A percentile compares a stretch with the other conserved stretches of the same genome.
Conservation (phyloP, 2,797 vertebrate genomes). For the Eleutherodactylus coqui region DNA sequence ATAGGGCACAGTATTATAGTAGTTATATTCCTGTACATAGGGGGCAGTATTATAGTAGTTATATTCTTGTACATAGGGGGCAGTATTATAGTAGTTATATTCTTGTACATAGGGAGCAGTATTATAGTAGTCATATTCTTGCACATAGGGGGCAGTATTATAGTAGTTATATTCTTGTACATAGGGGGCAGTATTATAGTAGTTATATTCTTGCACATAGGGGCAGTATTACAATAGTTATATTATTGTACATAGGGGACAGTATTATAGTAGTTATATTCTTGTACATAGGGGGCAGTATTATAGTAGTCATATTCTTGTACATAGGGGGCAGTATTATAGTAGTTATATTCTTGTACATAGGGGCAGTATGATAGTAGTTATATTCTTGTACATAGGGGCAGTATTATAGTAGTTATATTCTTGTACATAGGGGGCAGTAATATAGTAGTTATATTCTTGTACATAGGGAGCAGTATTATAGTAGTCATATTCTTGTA, state of each 20-base stretch:
- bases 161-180: neutral
- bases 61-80: neutral
- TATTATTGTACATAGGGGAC: neutral
- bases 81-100: conserved; percentile 14
- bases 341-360: neutral
- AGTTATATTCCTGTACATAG: conserved; percentile 1
- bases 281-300: conserved; percentile 16
- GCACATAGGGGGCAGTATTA: neutral
- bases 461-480: neutral
- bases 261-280: conserved; percentile 28
- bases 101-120: neutral
- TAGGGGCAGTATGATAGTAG: neutral
- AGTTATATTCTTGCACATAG: neutral
- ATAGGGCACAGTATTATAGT: neutral
- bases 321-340: neutral
- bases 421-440: neutral
- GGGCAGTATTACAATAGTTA: neutral
- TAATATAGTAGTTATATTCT: conserved; percentile 6
- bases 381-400: conserved; percentile 18
- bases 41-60: conserved; percentile 5
- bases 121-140: conserved; percentile 14
- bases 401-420: conserved; percentile 1
- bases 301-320: conserved; percentile 15
- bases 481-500: neutral
- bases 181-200: neutral